Conservation (phyloP, 2,113 vertebrate genomes). For the Fulica atra region DNA sequence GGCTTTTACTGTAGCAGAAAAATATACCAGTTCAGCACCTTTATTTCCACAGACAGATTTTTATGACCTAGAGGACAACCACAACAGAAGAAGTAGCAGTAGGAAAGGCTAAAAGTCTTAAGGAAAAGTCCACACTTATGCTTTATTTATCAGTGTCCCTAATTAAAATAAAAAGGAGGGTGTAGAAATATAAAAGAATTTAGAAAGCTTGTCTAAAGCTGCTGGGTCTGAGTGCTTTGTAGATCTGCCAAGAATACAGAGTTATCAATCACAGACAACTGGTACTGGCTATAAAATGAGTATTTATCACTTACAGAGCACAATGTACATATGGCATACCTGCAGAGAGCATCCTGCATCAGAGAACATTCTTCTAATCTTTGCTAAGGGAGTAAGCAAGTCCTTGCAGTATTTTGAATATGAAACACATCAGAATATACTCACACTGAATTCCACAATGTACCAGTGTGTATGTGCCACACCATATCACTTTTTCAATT, state of each 20-base stretch:
- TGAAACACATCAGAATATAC: background rate
- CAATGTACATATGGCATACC: background rate
- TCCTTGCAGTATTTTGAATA: background rate
- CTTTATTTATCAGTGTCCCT: background rate
- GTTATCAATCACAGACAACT: background rate
- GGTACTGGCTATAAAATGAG: background rate
- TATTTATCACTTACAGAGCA: conserved; percentile 24
- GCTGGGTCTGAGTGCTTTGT: background rate
- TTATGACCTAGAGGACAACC: background rate
- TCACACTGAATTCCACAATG: background rate
- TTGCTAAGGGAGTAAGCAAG: background rate
- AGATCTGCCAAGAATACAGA: background rate
- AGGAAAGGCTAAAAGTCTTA: background rate
- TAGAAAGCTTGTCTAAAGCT: background rate
- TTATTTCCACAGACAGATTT: background rate
- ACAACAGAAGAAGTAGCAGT: background rate
- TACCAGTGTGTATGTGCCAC: background rate
- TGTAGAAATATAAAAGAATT: background rate
- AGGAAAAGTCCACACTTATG: background rate
- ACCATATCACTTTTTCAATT: background rate
- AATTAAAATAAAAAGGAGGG: background rate
- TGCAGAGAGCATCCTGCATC: background rate
- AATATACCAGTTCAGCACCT: background rate
- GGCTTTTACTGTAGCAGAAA: background rate
- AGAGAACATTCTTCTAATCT: background rate